Evolutionary conservation across 1,140 invertebrate genomes (phyloP), one percentile per base, ranked within the genome.

Genomic region (Musca domestica): DNA sequence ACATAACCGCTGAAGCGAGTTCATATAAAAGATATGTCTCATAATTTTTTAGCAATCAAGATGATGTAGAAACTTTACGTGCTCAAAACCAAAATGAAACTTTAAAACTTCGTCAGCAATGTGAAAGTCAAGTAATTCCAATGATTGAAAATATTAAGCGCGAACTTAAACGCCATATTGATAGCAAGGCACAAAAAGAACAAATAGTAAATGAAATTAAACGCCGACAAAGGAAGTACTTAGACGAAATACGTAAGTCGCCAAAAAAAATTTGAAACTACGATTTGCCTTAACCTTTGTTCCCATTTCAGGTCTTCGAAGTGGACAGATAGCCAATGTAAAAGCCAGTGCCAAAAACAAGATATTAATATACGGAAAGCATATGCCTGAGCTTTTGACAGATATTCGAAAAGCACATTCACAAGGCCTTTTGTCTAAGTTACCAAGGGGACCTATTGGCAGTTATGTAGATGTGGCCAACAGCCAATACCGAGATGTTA

Each of bases 391-490:
- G 49, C 80, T 91, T n/a, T 77, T 88, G 17, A 77, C 81, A 69
- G 75, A 83, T 10, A 84, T 91, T 1, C 81, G 87, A n/a, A 80
- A 82, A 47, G 85, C 86, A 22, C 81, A 78, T 68, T 74, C 77
- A 1, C 83, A 81, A 56, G 83, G 84, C 2, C 81, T 85, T 70
- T 93, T 93, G 74, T 84, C 82, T 30, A 72, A 86, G 66, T 88
- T 88, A 77, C 93, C 94, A 0, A 81, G 85, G n/a, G 93, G 94
- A 30, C 93, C 93, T 12, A 74, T 95, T 41, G 93, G 89, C 19
- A 80, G 84, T 15, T 88, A 86, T 70, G 85, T 92, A 48, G 88
- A 88, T 78, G 81, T 92, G 10, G 88, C 87, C 58, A 88, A 92
- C 77, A 79, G 85, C 71, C 85, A 85, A 67, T 93, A 90, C 87